These are phyloP conservation scores for Drosophila oshimai DNA, from an alignment of 1,140 invertebrate species.

Conservation along the genomic window DNA sequence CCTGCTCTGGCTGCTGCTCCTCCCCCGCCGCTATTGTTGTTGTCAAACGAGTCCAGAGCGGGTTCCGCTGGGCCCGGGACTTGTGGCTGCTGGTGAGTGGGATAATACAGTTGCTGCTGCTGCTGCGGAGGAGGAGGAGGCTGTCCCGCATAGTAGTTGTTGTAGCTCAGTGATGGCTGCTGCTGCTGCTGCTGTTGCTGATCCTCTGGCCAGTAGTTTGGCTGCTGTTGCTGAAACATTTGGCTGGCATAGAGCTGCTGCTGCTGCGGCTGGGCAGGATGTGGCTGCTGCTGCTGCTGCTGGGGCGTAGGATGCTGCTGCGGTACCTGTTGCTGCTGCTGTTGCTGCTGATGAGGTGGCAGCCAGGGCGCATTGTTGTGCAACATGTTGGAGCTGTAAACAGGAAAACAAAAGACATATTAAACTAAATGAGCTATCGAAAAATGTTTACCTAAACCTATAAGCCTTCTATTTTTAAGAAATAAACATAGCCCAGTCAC, in stretches of 20 bases:
- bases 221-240: conserved; percentile 59
- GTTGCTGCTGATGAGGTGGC: conserved; percentile 48
- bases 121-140: not conserved
- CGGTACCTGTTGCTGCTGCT: conserved; percentile 20
- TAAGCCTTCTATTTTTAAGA: not conserved
- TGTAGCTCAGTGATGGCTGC: conserved; percentile 34
- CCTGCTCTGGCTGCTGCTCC: conserved; percentile 18
- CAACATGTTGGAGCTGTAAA: conserved; percentile 59
- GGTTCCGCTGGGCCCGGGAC: not conserved
- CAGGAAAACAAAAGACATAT: not conserved
- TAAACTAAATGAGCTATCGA: not conserved
- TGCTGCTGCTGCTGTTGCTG: conserved; percentile 14
- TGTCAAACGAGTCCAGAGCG: conserved; percentile 51
- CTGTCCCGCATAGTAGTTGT: conserved; percentile 44
- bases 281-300: conserved; percentile 37
- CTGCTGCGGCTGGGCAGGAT: conserved; percentile 20
- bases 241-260: conserved; percentile 55
- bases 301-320: conserved; percentile 32
- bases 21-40: conserved; percentile 40
- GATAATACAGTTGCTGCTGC: conserved; percentile 25
- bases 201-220: conserved; percentile 52
- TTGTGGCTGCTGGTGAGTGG: conserved; percentile 30
- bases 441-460: not conserved
- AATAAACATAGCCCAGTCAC: no score
- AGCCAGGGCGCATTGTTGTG: conserved; percentile 67